phyloP scores from a whole-genome alignment of 2,797 vertebrate genomes.

The Sebastes vulpes region DNA sequence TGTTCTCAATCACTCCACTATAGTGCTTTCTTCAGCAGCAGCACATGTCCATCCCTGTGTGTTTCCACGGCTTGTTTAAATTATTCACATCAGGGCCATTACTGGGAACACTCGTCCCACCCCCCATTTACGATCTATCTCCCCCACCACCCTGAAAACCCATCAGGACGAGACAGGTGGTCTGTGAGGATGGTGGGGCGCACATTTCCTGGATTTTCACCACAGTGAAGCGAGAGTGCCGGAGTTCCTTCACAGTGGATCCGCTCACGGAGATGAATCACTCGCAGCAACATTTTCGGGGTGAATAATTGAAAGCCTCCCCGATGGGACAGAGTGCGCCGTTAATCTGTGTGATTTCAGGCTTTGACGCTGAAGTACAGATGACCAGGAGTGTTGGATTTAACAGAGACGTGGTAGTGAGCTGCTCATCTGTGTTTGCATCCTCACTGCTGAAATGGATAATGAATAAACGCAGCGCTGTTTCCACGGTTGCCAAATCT shows the following conservation, averaged over 20 bases:
- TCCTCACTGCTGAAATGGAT: slow-evolving; percentile 8
- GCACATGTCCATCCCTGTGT: slow-evolving; percentile 57
- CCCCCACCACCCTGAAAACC: slow-evolving; percentile 35
- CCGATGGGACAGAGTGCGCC: slow-evolving; percentile 29
- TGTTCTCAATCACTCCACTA: slow-evolving; percentile 60
- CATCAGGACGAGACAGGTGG: slow-evolving; percentile 70
- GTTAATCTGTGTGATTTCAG: slow-evolving; percentile 56
- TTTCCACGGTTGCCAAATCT: slow-evolving; percentile 35
- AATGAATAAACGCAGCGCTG: slow-evolving; percentile 12
- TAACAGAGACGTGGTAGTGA: background rate
- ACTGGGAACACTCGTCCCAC: slow-evolving; percentile 38
- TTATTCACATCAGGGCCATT: slow-evolving; percentile 81
- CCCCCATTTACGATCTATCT: slow-evolving; percentile 23
- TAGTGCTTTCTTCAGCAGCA: slow-evolving; percentile 60
- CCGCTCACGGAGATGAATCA: slow-evolving; percentile 49
- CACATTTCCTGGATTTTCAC: slow-evolving; percentile 32
- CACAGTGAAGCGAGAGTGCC: slow-evolving; percentile 21
- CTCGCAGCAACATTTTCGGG: slow-evolving; percentile 49
- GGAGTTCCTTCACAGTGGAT: slow-evolving; percentile 35
- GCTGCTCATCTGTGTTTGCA: slow-evolving; percentile 16
- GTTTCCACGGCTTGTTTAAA: slow-evolving; percentile 73
- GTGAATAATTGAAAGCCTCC: slow-evolving; percentile 74
- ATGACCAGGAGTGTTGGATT: slow-evolving; percentile 38
- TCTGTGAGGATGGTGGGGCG: slow-evolving; percentile 36
- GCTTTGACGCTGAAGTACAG: slow-evolving; percentile 34